Percentiles rank a stretch among this genome's conserved stretches.
Evolutionary conservation across 2,888 invertebrate species (phyloP).

Genomic region (Drosophila subquinaria): DNA sequence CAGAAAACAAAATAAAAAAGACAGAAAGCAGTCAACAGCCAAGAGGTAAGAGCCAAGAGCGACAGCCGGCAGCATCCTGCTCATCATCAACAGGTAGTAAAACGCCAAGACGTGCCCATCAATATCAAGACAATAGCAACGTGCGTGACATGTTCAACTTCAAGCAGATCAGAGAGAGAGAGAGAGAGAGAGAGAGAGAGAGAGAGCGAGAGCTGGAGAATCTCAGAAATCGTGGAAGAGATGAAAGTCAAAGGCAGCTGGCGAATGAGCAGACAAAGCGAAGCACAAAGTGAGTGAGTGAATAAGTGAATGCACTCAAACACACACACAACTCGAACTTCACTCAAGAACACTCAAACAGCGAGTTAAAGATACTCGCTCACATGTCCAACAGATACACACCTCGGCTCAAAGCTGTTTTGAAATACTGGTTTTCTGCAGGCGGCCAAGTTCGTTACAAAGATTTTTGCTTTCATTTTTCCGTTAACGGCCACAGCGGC

Average conservation of each 20-base stretch:
- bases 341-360: slow-evolving; percentile 44
- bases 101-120: slow-evolving; percentile 82
- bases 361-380: slow-evolving; percentile 8
- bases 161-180: slow-evolving; percentile 27
- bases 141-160: slow-evolving; percentile 76
- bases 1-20: background rate
- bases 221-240: background rate
- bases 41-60: slow-evolving; percentile 14
- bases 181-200: background rate
- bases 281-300: background rate
- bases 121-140: slow-evolving; percentile 67
- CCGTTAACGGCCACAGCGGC: slow-evolving; percentile 62
- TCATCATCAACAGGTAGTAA: slow-evolving; percentile 83
- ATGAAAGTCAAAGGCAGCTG: slow-evolving; percentile 35
- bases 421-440: slow-evolving; percentile 73
- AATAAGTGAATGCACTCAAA: slow-evolving; percentile 26
- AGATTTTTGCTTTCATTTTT: slow-evolving; percentile 81
- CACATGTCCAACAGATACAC: slow-evolving; percentile 68
- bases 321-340: slow-evolving; percentile 16
- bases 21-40: background rate
- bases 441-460: slow-evolving; percentile 69
- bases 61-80: slow-evolving; percentile 53
- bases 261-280: slow-evolving; percentile 43
- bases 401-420: slow-evolving; percentile 53
- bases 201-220: background rate